These are phyloP conservation scores for Lymantria dispar DNA, from an alignment of 2,888 invertebrate species.

Conservation along the genomic window DNA sequence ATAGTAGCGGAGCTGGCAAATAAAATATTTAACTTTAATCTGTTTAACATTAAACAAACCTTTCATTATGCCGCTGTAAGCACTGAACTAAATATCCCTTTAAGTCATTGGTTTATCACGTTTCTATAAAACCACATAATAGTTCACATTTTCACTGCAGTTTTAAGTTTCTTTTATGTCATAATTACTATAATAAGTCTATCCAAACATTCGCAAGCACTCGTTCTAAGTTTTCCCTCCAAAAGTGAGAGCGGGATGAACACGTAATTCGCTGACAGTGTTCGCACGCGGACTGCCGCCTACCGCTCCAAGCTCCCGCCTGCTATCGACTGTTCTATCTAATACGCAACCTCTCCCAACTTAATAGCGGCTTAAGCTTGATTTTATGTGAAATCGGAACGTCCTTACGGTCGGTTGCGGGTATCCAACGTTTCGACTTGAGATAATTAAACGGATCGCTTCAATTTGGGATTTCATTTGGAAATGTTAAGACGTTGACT, in stretches of 20 bases:
- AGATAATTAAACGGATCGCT: slow-evolving; percentile 21
- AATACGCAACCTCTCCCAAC: slow-evolving; percentile 28
- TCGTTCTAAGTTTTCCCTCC: slow-evolving; percentile 68
- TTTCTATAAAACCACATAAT: slow-evolving; percentile 3
- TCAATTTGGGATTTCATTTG: slow-evolving; percentile 11
- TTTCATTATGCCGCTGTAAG: slow-evolving; percentile 52
- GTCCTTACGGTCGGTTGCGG: slow-evolving; percentile 25
- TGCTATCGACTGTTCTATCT: slow-evolving; percentile 23
- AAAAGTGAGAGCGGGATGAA: slow-evolving; percentile 22
- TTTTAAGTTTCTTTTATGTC: slow-evolving; percentile 26
- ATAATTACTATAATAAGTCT: slow-evolving; percentile 5
- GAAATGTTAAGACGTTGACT: slow-evolving; percentile 9
- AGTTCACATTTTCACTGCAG: slow-evolving; percentile 38
- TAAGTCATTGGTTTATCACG: slow-evolving; percentile 15
- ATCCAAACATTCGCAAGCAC: slow-evolving; percentile 18
- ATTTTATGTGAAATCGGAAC: slow-evolving; percentile 39
- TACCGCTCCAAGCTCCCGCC: slow-evolving; percentile 7
- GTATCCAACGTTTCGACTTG: slow-evolving; percentile 25
- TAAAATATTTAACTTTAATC: no score
- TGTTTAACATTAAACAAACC: slow-evolving; percentile 39
- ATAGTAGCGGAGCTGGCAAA: no score
- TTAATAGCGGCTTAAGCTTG: slow-evolving; percentile 43
- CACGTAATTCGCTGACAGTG: slow-evolving; percentile 42
- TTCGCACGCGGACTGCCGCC: slow-evolving; percentile 47
- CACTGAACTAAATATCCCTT: slow-evolving; percentile 26